Evolutionary conservation across 2,113 vertebrate genomes (phyloP).

Genomic region (Rhinolophus sinicus): DNA sequence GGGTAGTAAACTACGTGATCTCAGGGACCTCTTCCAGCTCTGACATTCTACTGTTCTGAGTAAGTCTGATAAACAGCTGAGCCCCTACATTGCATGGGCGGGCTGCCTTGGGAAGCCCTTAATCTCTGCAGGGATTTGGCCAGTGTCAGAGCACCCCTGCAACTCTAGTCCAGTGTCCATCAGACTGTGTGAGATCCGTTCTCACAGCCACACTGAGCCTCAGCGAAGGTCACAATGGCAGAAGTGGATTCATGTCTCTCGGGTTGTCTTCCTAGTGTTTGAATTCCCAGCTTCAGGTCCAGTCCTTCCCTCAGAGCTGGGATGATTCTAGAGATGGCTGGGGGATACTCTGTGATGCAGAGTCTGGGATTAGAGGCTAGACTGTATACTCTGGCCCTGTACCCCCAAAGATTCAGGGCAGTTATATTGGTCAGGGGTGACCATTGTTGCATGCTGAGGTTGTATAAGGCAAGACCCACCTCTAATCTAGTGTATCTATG

Average conservation of each 20-base stretch:
- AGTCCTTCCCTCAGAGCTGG: background rate
- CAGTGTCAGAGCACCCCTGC: too few species aligned
- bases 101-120: background rate
- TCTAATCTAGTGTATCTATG: slow-evolving; percentile 1
- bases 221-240: background rate
- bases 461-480: background rate
- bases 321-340: too few species aligned
- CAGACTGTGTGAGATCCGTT: background rate
- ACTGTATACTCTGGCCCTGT: background rate
- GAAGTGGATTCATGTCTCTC: background rate
- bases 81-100: background rate
- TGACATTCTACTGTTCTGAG: background rate
- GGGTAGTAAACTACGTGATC: too few species aligned
- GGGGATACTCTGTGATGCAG: too few species aligned
- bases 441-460: background rate
- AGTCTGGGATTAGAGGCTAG: too few species aligned
- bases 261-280: background rate
- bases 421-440: background rate
- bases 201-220: background rate
- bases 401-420: background rate
- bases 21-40: background rate
- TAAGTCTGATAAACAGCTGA: background rate
- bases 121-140: background rate
- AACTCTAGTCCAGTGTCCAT: background rate
- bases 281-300: background rate